Percentiles rank a stretch among this genome's conserved stretches.
Evolutionary conservation across 2,797 vertebrate genomes (phyloP).

Genomic region (Typhlichthys subterraneus): DNA sequence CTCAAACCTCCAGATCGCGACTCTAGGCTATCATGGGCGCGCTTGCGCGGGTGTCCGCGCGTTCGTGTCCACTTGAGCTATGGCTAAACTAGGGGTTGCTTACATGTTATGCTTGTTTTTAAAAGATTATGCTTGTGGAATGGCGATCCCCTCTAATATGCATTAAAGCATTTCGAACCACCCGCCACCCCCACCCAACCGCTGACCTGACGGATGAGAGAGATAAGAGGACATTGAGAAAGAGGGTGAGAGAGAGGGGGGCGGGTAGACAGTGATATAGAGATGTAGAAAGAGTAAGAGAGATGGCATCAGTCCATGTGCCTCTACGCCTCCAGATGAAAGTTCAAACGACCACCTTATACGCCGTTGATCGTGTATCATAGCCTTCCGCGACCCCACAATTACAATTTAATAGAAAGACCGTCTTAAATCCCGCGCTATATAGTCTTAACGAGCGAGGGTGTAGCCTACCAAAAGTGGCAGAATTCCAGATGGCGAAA

Average conservation of each 20-base stretch:
- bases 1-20: constrained; percentile 32
- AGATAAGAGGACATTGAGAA: constrained; percentile 72
- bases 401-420: constrained; percentile 85
- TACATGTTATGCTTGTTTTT: constrained; percentile 77
- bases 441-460: constrained; percentile 59
- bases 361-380: constrained; percentile 82
- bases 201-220: constrained; percentile 54
- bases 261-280: constrained; percentile 63
- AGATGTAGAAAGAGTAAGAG: constrained; percentile 18
- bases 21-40: constrained; percentile 16
- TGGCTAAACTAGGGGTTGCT: constrained; percentile 62
- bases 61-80: constrained; percentile 59
- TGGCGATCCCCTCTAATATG: constrained; percentile 73
- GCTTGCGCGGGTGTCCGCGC: not conserved
- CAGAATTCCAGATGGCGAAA: not conserved
- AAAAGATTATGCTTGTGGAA: constrained; percentile 70
- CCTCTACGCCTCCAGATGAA: constrained; percentile 76
- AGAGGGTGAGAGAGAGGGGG: constrained; percentile 4
- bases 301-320: constrained; percentile 78
- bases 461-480: constrained; percentile 12
- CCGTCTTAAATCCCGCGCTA: constrained; percentile 75
- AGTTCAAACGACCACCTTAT: constrained; percentile 79
- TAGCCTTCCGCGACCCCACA: constrained; percentile 79
- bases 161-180: constrained; percentile 72
- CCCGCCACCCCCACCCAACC: constrained; percentile 21